phyloP scores from a whole-genome alignment of 2,888 invertebrate species.

The Euzophera pinguis region DNA sequence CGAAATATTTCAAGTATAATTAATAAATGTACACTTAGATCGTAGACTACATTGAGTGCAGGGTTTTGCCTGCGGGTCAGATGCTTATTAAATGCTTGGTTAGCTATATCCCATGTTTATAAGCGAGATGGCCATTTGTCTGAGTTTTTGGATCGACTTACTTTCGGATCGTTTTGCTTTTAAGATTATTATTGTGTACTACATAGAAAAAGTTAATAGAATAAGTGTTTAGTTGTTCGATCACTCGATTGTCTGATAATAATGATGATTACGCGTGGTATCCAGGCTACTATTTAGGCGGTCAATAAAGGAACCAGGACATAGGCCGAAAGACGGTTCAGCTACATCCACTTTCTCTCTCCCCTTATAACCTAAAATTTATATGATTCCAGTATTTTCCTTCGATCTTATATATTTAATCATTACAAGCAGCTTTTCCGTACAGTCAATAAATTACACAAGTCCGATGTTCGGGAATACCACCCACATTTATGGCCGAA shows the following conservation, averaged over 20 bases:
- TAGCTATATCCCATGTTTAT: conserved; percentile 16
- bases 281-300: too few relatives aligned
- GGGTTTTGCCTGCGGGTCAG: conserved; percentile 35
- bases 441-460: conserved; percentile 1
- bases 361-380: too few relatives aligned
- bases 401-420: background rate
- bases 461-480: conserved; percentile 6
- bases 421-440: background rate
- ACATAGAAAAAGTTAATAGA: too few relatives aligned
- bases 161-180: background rate
- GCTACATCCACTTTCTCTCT: too few relatives aligned
- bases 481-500: conserved; percentile 4
- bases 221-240: too few relatives aligned
- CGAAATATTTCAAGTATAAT: too few relatives aligned
- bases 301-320: too few relatives aligned
- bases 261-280: too few relatives aligned
- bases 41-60: conserved; percentile 17
- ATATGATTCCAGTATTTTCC: too few relatives aligned
- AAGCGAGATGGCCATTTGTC: conserved; percentile 10
- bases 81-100: conserved; percentile 29
- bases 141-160: background rate
- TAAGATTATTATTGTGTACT: background rate
- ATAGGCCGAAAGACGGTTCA: too few relatives aligned
- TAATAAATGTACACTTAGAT: background rate
- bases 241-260: too few relatives aligned